Conservation (phyloP, 2,113 vertebrate species). For the Macrotis lagotis region DNA sequence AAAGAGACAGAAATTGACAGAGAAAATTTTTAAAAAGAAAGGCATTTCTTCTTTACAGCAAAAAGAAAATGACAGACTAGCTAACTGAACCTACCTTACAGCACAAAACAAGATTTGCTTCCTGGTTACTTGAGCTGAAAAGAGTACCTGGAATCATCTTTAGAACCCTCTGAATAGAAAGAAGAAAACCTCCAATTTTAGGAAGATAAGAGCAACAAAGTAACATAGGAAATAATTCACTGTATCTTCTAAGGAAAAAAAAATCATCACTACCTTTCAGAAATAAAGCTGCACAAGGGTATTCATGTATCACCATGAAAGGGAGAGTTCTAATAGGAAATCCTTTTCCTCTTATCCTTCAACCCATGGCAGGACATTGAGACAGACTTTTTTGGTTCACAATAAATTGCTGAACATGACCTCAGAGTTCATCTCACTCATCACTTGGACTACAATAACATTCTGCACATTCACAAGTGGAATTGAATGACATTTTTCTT, state of each 20-base stretch:
- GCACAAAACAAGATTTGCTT: constrained; percentile 36
- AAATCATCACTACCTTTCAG: background rate
- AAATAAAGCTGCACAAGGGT: constrained; percentile 8
- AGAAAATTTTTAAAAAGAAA: background rate
- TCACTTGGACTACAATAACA: background rate
- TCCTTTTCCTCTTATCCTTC: constrained; percentile 18
- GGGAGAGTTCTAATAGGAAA: background rate
- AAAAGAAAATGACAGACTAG: constrained; percentile 56
- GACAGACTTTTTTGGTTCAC: background rate
- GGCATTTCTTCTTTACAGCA: constrained; percentile 44
- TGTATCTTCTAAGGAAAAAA: constrained; percentile 15
- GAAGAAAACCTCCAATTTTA: constrained; percentile 67
- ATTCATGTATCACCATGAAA: background rate
- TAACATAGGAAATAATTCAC: constrained; percentile 53
- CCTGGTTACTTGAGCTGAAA: background rate
- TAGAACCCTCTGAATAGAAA: constrained; percentile 58
- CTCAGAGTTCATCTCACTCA: constrained; percentile 10
- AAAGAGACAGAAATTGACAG: background rate
- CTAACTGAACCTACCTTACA: constrained; percentile 42
- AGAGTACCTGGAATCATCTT: background rate
- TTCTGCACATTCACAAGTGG: constrained; percentile 46
- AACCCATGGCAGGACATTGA: background rate
- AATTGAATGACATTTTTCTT: constrained; percentile 39
- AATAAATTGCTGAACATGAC: background rate
- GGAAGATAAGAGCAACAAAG: constrained; percentile 48